phyloP scores from a whole-genome alignment of 2,888 invertebrate species.

The Archips crataeganus region DNA sequence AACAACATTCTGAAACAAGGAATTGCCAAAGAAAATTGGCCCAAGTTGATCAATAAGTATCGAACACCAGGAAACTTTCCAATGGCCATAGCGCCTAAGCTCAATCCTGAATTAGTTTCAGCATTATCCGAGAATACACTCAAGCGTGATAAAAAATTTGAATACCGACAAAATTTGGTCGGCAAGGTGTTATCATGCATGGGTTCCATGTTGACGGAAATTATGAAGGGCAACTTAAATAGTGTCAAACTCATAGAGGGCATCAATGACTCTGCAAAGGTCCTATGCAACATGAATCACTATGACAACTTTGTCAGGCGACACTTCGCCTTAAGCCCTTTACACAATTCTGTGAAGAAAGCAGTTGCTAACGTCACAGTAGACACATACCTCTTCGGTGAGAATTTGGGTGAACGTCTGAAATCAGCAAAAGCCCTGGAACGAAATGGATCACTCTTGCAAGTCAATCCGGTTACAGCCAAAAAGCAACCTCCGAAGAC shows the following conservation, averaged over 20 bases:
- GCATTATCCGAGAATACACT: background rate
- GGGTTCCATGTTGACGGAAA: background rate
- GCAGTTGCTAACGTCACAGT: conserved; percentile 1
- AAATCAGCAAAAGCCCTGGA: conserved; percentile 8
- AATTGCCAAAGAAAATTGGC: conserved; percentile 1
- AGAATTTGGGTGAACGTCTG: background rate
- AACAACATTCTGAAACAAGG: background rate
- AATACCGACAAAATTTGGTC: conserved; percentile 1
- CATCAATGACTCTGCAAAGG: conserved; percentile 5
- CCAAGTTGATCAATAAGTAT: background rate
- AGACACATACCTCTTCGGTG: background rate
- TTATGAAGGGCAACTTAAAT: conserved; percentile 8
- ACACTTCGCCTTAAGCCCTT: conserved; percentile 4
- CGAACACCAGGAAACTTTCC: background rate
- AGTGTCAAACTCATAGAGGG: conserved; percentile 6
- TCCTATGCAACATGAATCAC: conserved; percentile 10
- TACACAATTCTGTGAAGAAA: background rate
- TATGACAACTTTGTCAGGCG: conserved; percentile 6
- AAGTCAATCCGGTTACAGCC: background rate
- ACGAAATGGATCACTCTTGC: conserved; percentile 6
- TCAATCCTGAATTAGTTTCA: background rate
- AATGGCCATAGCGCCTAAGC: conserved; percentile 9
- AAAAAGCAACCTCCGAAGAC: background rate
- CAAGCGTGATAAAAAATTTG: conserved; percentile 11
- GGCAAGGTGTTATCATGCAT: conserved; percentile 1